Evolutionary conservation across 2,888 invertebrate species (phyloP), one percentile per base, ranked within the genome.

Genomic region (Aphelenchoides bicaudatus): DNA sequence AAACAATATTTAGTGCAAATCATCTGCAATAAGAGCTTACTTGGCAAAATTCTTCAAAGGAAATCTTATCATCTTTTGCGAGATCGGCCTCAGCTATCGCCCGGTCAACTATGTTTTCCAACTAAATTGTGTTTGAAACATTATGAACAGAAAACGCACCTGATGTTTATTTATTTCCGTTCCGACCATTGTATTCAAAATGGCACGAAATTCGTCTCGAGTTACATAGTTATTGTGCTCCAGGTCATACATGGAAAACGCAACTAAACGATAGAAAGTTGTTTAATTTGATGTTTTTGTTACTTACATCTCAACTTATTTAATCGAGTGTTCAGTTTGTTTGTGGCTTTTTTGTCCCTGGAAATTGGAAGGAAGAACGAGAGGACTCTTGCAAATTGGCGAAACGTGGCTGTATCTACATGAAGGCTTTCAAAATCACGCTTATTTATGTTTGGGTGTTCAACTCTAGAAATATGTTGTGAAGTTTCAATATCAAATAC

Each of bases 201-300:
- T 65, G 37, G 47, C 51, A 39, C 98, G 82, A 43, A 98, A 84
- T 81, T 99, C 98, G 79, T 96, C 94, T 59, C 91, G 59, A 5
- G 76, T 75, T 39, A 78, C 76, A 51, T 69, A 76, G 43, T 92
- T 91, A 82, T 98, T 96, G 80, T 91, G 91, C 2, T 98, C 96
- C 81, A 98, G 83, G 81, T 98, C 98, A 80, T 99, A 98, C 91
- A 99, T 93, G 80, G 92, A 92, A 81, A 98, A 98, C 5, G 98
- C 96, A 31, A 62, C 62, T 62, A 30, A 52, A 64, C n/a, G n/a
- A n/a, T 58, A 30, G 8, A 59, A 23, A 10, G 8, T 8, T 43
- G 8, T 10, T 16, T 8, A 13, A 13, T 34, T 16, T 13, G 16
- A 34, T 13, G 16, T 16, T 13, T 34, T 16, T 13, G 1, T 49